Conservation (phyloP, 2,113 vertebrate genomes). For the Neomonachus schauinslandi region DNA sequence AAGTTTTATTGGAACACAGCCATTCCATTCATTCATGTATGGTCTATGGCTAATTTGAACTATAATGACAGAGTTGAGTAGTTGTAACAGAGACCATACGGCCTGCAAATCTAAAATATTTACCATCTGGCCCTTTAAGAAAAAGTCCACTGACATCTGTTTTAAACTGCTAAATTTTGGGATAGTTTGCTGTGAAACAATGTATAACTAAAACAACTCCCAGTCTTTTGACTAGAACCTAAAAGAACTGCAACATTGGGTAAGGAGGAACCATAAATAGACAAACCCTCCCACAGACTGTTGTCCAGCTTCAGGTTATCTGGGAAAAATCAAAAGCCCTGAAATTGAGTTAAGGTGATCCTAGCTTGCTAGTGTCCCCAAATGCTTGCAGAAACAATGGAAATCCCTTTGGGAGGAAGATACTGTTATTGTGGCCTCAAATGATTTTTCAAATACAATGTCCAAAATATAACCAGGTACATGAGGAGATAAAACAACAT, state of each 20-base stretch:
- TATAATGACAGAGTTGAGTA: constrained; percentile 8
- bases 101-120: constrained; percentile 17
- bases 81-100: neutral
- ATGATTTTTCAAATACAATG: constrained; percentile 18
- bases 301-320: neutral
- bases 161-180: constrained; percentile 24
- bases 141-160: neutral
- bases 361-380: neutral
- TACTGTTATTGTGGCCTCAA: neutral
- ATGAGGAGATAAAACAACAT: neutral
- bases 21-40: neutral
- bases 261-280: neutral
- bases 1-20: constrained; percentile 12
- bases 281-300: neutral
- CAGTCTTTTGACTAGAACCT: neutral
- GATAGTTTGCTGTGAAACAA: constrained; percentile 3
- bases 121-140: neutral
- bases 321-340: neutral
- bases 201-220: neutral
- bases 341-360: neutral
- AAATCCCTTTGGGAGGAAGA: constrained; percentile 18
- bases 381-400: neutral
- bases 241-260: neutral
- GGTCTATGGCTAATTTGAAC: neutral
- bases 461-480: constrained; percentile 15